Conservation (phyloP, 2,888 invertebrate genomes). For the Cylloceria caligata region DNA sequence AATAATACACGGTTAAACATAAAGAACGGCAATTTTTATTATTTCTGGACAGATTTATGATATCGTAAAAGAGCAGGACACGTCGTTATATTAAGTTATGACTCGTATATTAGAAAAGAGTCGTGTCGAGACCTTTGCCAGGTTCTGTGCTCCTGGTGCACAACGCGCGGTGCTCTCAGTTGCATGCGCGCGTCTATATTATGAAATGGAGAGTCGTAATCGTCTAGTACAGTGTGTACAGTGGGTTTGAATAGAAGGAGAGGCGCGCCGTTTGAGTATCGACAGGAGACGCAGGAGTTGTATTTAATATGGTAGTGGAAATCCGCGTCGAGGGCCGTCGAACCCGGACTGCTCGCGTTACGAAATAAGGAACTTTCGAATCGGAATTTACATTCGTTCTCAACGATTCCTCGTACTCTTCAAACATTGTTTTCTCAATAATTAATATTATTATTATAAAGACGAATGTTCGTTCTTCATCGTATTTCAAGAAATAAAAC, state of each 20-base stretch:
- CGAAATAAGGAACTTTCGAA: constrained; percentile 80
- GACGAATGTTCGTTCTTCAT: constrained; percentile 22
- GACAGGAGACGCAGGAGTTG: constrained; percentile 21
- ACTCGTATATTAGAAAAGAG: neutral
- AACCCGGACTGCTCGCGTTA: constrained; percentile 79
- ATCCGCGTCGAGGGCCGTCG: constrained; percentile 73
- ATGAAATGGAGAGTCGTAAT: constrained; percentile 55
- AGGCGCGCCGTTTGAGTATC: constrained; percentile 61
- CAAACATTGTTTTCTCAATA: constrained; percentile 7
- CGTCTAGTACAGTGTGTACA: constrained; percentile 4
- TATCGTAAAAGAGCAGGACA: neutral
- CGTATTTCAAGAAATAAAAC: neutral
- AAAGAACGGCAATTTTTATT: neutral
- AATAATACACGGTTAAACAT: neutral
- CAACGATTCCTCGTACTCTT: constrained; percentile 52
- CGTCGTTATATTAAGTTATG: constrained; percentile 7
- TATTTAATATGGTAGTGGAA: constrained; percentile 45
- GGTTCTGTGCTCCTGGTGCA: constrained; percentile 23
- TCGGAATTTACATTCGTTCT: constrained; percentile 70
- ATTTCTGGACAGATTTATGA: neutral
- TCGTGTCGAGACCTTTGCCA: constrained; percentile 40
- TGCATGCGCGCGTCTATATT: constrained; percentile 27
- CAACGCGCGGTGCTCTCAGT: constrained; percentile 3
- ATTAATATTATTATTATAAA: constrained; percentile 37
- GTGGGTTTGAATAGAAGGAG: constrained; percentile 63